These are phyloP conservation scores for Grammomys dolichurus DNA, from an alignment of 2,113 vertebrate genomes.

Conservation along the genomic window DNA sequence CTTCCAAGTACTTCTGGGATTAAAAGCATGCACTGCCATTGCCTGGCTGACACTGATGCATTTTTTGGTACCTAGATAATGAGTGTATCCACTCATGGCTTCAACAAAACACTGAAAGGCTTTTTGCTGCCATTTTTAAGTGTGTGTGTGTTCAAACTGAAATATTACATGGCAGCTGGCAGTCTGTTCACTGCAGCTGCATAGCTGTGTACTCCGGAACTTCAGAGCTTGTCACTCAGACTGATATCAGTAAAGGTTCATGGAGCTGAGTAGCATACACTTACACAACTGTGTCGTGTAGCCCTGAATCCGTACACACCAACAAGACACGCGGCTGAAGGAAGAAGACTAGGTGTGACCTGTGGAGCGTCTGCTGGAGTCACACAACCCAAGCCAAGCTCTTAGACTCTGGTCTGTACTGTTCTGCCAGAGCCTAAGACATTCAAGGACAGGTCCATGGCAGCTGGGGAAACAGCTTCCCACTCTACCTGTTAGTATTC, in stretches of 20 bases:
- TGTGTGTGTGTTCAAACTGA: neutral
- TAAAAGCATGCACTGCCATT: neutral
- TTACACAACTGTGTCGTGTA: neutral
- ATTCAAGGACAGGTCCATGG: neutral
- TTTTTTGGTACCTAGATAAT: neutral
- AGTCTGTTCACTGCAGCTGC: too few relatives aligned
- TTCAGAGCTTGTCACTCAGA: neutral
- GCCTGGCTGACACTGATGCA: neutral
- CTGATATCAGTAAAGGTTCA: rapidly evolving
- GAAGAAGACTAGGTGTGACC: rapidly evolving
- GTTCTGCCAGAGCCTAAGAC: neutral
- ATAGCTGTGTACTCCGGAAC: neutral
- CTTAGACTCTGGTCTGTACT: neutral
- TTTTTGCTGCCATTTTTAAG: neutral
- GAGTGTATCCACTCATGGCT: neutral
- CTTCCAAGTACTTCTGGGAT: neutral
- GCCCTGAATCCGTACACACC: neutral
- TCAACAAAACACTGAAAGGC: neutral
- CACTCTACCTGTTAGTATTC: too few relatives aligned
- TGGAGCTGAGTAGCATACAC: neutral
- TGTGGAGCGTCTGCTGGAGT: neutral
- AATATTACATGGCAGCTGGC: too few relatives aligned
- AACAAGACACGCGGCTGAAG: neutral
- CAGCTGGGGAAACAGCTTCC: neutral
- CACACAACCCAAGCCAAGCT: neutral